Base-by-base conservation (phyloP, 2,113 vertebrate species). In the Gopherus evgoodei region DNA sequence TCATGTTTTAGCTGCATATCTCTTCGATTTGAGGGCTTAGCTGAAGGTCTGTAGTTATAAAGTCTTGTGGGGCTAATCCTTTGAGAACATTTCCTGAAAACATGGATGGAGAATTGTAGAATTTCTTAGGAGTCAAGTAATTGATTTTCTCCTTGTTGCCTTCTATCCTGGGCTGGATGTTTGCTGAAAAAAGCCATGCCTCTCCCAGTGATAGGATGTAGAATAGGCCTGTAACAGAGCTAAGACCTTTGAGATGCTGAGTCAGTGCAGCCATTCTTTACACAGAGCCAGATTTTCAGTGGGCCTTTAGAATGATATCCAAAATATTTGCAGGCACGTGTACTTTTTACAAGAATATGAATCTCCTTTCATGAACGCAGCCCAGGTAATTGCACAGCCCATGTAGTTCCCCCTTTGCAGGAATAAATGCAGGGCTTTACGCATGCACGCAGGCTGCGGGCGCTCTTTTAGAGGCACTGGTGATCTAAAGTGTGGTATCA, bases 361-460 rank as follows among this genome's bases (percentile, higher is more conserved):
- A 54, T 0, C 22, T 42, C n/a, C 53, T 21, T 5, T 53, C 24
- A 3, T 11, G 54, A 7, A 6, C 13, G 53, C 47, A 49, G 3
- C 11, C 27, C 10, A 47, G 54, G 89, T 22, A 11, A 14, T 16
- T 5, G 38, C 42, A 31, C 72, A 82, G 84, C 87, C 65, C 35
- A 0, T 1, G 2, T 25, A 16, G 42, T 47, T 47, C 42, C 24
- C 25, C 22, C 24, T 78, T 25, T 11, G 25, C 0, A 1, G 81
- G 53, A 75, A 57, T n/a, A 8, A 14, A 0, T 1, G 59, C 24
- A 17, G 52, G 81, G 75, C 6, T 84, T 84, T 57, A 12, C 5
- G 11, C 22, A 21, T n/a, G 27, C 47, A 3, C 11, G 0, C 53
- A 5, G 17, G 83, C 86, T 24, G 49, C 27, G 44, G 83, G 44